These are phyloP conservation scores for Centruroides sculpturatus DNA, from an alignment of 1,140 invertebrate species.

Conservation along the genomic window DNA sequence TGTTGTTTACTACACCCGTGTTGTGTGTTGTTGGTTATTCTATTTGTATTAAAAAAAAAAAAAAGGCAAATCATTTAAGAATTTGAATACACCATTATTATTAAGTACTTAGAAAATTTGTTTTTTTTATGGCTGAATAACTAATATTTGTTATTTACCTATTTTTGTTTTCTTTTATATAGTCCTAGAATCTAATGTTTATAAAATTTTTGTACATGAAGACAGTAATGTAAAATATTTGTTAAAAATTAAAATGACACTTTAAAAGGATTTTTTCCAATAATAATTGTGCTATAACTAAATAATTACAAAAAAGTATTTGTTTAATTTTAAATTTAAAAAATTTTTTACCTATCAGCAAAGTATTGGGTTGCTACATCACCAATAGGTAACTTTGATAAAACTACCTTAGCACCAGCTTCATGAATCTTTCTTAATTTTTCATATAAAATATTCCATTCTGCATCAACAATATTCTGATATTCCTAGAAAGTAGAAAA, in stretches of 20 bases:
- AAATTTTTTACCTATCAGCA: conserved; percentile 62
- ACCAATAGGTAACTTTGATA: conserved; percentile 96
- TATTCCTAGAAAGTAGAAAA: conserved; percentile 50
- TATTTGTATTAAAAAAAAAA: conserved; percentile 29
- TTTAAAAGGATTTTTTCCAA: conserved; percentile 34
- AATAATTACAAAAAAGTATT: conserved; percentile 15
- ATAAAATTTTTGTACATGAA: too few relatives aligned
- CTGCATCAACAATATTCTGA: conserved; percentile 95
- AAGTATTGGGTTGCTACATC: conserved; percentile 99
- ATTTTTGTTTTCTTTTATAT: conserved; percentile 99
- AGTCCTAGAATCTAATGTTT: too few relatives aligned
- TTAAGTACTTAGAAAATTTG: too few relatives aligned
- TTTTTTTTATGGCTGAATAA: too few relatives aligned
- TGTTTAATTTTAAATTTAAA: neutral
- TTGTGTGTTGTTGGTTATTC: too few relatives aligned
- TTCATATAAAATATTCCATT: conserved; percentile 97
- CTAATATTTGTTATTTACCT: conserved; percentile 41
- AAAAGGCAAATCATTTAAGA: too few relatives aligned
- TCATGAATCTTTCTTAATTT: conserved; percentile 86
- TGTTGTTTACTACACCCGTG: too few relatives aligned
- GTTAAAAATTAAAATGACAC: too few relatives aligned
- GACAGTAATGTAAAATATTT: too few relatives aligned
- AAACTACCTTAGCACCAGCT: conserved; percentile 88
- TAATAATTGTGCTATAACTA: conserved; percentile 87
- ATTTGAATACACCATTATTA: conserved; percentile 27